Base-by-base conservation (phyloP, 2,888 invertebrate species). In the Linnaemya tessellans region DNA sequence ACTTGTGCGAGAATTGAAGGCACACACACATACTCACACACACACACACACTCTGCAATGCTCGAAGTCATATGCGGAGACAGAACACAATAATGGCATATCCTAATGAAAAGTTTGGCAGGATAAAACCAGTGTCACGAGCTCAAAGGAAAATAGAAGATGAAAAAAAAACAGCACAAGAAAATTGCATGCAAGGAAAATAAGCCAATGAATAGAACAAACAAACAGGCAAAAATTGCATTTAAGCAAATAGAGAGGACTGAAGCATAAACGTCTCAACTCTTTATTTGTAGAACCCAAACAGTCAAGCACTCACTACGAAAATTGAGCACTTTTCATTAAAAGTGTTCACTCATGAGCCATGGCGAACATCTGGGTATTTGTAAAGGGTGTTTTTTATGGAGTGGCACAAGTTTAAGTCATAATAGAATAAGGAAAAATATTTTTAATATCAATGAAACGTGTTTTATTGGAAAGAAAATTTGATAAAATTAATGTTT, bases 201-300 rank as follows among this genome's bases (percentile, higher is more conserved):
- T 85, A 89, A 89, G 87, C 87, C 88, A 88, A 89, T 87, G 88
- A 90, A 89, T 88, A 88, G 88, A 54, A 18, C 87, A 90, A 90
- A 89, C 90, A 58, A 74, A 71, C 25, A 38, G 11, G 49, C n/a
- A 8, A 3, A 20, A 51, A 51, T 20, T 51, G 10, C 20, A 20
- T 51, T 51, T 51, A 51, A 51, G 20, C 20, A 20, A 49, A 18
- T 46, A 46, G 4, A 18, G 5, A 41, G 51, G 20, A n/a, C 10
- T 20, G 20, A 0, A 20, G 7, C 49, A 49, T n/a, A 41, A 9
- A 5, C 38, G 5, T 49, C 46, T 49, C 2, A 2, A 30, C 30
- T 30, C 30, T 30, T 5, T 30, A 30, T 30, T 30, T 30, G 30
- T 30, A 3, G 30, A 30, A 30, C 5, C 30, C 30, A 30, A 30